Evolutionary conservation across 2,113 vertebrate species (phyloP), one percentile per base, ranked within the genome.

Genomic region (Chascanopsetta lugubris): DNA sequence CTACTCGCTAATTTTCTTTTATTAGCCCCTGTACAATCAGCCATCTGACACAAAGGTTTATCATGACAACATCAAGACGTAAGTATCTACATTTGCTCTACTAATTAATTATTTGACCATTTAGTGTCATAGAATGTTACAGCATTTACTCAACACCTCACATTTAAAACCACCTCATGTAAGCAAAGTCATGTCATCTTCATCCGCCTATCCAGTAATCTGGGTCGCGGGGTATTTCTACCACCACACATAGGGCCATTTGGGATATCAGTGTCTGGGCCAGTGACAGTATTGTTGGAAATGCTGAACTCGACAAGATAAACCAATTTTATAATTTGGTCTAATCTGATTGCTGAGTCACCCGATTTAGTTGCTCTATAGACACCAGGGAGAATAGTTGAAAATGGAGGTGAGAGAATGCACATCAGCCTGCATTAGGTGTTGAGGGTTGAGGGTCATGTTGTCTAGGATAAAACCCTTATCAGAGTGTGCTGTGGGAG

Each of bases 51-150:
- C 97, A 62, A 99, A 98, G 85, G 96, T 99, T 62, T 99, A 99
- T 91, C 97, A 99, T 80, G 97, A 99, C 85, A 99, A 99, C 94
- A 99, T 99, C 89, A 99, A 98, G 91, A 98, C 97, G 97, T 99
- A 88, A 98, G 97, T 96, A 86, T 55, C 40, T 10, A 4, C 7
- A 20, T 61, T 56, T 40, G 3, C 32, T 34, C 12, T 3, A n/a
- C 13, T 11, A 8, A 34, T 36, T 4, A 0, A 4, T 61, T 34
- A 9, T 32, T 17, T 45, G 4, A 36, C 34, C 13, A 20, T 48
- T 13, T 40, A 50, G 21, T 48, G 40, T 48, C 6, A n/a, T n/a
- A 34, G 8, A 26, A 26, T 20, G 12, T 15, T 21, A 8, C 4
- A 30, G 12, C 30, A 43, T 57, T 34, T 20, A 12, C 6, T 12